Percentiles rank a stretch among this genome's conserved stretches.
Conservation (phyloP, 2,888 invertebrate species). For the Drosophila differens region DNA sequence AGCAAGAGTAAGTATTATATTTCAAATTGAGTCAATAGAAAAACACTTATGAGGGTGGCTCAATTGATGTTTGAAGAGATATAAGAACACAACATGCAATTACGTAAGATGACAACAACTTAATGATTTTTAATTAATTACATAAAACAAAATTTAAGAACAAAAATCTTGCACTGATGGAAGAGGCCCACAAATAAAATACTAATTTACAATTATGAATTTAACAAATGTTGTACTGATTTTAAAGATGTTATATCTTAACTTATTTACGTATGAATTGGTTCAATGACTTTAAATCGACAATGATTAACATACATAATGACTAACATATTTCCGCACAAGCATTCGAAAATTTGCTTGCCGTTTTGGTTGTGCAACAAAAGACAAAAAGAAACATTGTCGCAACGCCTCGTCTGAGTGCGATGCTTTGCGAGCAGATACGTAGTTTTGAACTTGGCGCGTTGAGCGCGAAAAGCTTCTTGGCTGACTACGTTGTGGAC, state of each 20-base stretch:
- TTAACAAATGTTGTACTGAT: not conserved
- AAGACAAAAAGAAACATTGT: too few species aligned
- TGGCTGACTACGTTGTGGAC: not conserved
- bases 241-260: not conserved
- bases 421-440: not conserved
- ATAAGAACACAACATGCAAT: not conserved
- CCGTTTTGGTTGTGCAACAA: slow-evolving; percentile 8
- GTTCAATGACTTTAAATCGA: slow-evolving; percentile 38
- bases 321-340: slow-evolving; percentile 16
- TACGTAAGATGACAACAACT: not conserved
- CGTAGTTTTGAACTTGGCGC: slow-evolving; percentile 26
- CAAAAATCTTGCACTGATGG: not conserved
- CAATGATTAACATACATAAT: slow-evolving; percentile 5
- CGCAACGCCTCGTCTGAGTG: not conserved
- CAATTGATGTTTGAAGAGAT: not conserved
- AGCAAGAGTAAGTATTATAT: slow-evolving; percentile 2
- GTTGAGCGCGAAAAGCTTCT: slow-evolving; percentile 14
- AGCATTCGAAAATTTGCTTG: not conserved
- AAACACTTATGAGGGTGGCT: not conserved
- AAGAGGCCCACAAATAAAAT: not conserved
- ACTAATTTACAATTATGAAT: not conserved
- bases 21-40: not conserved
- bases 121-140: not conserved
- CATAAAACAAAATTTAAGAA: not conserved
- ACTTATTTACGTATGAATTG: not conserved